Conservation (phyloP, 2,797 vertebrate species). For the Falco berigora region DNA sequence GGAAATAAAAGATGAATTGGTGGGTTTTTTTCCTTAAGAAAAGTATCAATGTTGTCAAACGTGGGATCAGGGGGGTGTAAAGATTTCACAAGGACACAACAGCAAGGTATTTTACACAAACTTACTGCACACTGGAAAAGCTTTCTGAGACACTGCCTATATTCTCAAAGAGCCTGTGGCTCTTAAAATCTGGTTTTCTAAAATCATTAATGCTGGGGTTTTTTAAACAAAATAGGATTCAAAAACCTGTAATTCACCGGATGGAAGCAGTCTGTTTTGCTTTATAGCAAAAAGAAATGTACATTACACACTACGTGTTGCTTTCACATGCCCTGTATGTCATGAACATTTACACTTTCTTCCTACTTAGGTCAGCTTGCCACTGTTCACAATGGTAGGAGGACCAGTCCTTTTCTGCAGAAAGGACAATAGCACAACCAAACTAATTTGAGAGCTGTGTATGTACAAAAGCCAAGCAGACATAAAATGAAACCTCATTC, state of each 20-base stretch:
- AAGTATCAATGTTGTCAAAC: background rate
- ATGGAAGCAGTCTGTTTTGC: background rate
- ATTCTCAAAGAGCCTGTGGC: background rate
- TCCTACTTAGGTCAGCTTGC: background rate
- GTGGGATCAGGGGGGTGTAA: background rate
- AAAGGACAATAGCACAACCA: background rate
- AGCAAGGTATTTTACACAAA: background rate
- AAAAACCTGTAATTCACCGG: background rate
- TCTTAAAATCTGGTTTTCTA: background rate
- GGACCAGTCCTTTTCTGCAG: background rate
- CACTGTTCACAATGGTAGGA: background rate
- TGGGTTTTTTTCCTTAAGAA: background rate
- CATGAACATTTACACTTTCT: background rate
- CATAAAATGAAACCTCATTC: background rate
- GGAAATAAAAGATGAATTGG: constrained; percentile 1
- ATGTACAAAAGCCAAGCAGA: background rate
- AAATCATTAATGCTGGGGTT: background rate
- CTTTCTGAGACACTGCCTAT: background rate
- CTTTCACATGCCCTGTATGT: background rate
- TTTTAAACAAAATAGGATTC: background rate
- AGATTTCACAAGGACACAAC: background rate
- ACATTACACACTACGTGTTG: background rate
- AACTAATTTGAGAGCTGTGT: background rate
- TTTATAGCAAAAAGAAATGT: background rate
- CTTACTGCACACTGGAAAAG: background rate